Percentiles rank a stretch among this genome's conserved stretches.
Evolutionary conservation across 2,888 invertebrate genomes (phyloP).

Genomic region (Archips xylosteana): DNA sequence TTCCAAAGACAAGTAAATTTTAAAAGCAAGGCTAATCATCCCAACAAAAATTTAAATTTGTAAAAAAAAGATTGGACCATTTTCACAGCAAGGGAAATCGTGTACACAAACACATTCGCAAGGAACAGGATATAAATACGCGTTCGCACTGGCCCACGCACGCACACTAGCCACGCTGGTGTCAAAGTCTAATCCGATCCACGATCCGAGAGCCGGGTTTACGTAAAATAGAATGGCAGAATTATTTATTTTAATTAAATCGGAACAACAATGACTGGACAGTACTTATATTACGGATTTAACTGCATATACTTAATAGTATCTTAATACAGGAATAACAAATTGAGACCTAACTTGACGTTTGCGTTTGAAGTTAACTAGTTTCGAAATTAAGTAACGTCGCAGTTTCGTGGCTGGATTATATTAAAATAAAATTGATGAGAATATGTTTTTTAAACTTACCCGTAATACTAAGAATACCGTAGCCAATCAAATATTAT

Average conservation of each 20-base stretch:
- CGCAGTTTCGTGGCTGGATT: neutral
- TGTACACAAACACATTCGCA: slow-evolving; percentile 55
- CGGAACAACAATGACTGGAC: slow-evolving; percentile 12
- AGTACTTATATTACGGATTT: neutral
- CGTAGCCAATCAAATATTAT: slow-evolving; percentile 4
- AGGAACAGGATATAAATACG: slow-evolving; percentile 59
- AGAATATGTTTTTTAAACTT: slow-evolving; percentile 12
- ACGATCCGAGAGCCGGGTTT: slow-evolving; percentile 51
- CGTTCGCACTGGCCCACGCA: slow-evolving; percentile 59
- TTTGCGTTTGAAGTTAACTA: neutral
- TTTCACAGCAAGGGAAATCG: slow-evolving; percentile 53
- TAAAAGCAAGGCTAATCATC: neutral
- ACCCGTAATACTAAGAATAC: slow-evolving; percentile 38
- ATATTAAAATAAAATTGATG: neutral
- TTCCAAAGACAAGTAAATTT: neutral
- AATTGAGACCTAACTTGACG: neutral
- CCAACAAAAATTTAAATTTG: neutral
- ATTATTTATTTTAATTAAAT: slow-evolving; percentile 23
- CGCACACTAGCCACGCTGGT: slow-evolving; percentile 67
- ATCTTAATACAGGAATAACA: neutral
- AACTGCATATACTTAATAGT: neutral
- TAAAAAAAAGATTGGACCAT: slow-evolving; percentile 6
- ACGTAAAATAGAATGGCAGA: slow-evolving; percentile 49
- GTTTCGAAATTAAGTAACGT: slow-evolving; percentile 13
- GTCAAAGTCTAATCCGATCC: slow-evolving; percentile 79